phyloP scores from a whole-genome alignment of 2,113 vertebrate species.

The Ophthalmolycus amberensis region DNA sequence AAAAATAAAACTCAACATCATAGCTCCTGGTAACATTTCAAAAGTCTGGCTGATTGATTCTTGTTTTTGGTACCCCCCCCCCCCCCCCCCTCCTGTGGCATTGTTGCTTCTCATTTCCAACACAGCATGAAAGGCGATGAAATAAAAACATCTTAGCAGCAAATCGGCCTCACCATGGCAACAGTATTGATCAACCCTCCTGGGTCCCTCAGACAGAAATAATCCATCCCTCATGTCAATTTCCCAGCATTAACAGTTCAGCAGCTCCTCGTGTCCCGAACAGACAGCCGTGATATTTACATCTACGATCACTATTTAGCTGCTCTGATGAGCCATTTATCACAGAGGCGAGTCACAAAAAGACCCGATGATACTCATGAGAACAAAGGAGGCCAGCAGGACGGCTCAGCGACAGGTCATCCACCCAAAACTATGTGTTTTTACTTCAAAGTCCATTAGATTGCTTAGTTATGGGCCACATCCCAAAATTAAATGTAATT shows the following conservation, averaged over 20 bases:
- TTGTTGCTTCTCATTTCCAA: constrained; percentile 74
- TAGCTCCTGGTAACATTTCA: constrained; percentile 53
- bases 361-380: constrained; percentile 59
- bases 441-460: constrained; percentile 24
- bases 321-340: constrained; percentile 75
- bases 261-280: constrained; percentile 68
- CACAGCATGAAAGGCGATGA: constrained; percentile 71
- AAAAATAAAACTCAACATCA: constrained; percentile 24
- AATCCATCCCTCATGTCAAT: constrained; percentile 79
- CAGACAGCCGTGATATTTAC: constrained; percentile 73
- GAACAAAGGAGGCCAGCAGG: constrained; percentile 45
- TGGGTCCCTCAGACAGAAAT: constrained; percentile 63
- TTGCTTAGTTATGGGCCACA: constrained; percentile 13
- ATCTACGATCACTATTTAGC: constrained; percentile 73
- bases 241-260: constrained; percentile 76
- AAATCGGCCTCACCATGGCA: constrained; percentile 80
- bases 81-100: constrained; percentile 36
- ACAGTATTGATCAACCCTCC: constrained; percentile 79
- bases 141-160: constrained; percentile 82
- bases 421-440: constrained; percentile 4
- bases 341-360: constrained; percentile 60
- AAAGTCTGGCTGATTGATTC: constrained; percentile 69
- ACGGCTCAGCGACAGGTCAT: constrained; percentile 31
- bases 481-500: constrained; percentile 26
- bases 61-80: constrained; percentile 1